phyloP scores from a whole-genome alignment of 2,113 vertebrate genomes.

The Thymallus thymallus region DNA sequence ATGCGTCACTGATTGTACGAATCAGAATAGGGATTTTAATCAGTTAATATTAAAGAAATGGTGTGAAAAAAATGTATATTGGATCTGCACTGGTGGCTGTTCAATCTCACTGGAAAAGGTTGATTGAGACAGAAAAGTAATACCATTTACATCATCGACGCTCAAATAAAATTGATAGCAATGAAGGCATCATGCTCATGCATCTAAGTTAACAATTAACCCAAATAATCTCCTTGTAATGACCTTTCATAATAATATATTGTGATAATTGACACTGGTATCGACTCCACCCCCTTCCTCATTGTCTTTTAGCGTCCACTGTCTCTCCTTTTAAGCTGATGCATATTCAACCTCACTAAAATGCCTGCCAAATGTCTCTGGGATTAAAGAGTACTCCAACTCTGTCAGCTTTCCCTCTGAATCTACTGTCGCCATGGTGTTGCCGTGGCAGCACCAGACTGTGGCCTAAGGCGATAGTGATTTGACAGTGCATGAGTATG shows the following conservation, averaged over 20 bases:
- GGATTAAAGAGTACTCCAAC: neutral
- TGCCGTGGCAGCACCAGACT: constrained; percentile 13
- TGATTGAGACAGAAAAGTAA: constrained; percentile 19
- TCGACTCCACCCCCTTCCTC: neutral
- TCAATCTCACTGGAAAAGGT: constrained; percentile 14
- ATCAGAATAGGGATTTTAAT: neutral
- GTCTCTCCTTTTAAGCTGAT: no score
- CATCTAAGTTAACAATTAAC: neutral
- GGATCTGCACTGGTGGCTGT: constrained; percentile 15
- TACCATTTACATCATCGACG: neutral
- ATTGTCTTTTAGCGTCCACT: no score
- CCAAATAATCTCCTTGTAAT: neutral
- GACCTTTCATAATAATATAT: neutral
- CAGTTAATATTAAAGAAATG: neutral
- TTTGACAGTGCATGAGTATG: constrained; percentile 2
- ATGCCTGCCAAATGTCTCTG: no score
- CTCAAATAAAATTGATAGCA: neutral
- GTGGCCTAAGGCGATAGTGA: constrained; percentile 12
- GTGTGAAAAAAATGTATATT: neutral
- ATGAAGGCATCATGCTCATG: constrained; percentile 4
- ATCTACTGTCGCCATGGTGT: constrained; percentile 1
- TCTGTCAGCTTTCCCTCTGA: constrained; percentile 3
- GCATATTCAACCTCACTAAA: no score
- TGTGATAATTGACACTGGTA: no score
- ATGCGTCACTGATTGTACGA: neutral